Percentiles rank a stretch among this genome's conserved stretches.
Evolutionary conservation across 2,113 vertebrate genomes (phyloP).

Genomic region (Kryptolebias marmoratus): DNA sequence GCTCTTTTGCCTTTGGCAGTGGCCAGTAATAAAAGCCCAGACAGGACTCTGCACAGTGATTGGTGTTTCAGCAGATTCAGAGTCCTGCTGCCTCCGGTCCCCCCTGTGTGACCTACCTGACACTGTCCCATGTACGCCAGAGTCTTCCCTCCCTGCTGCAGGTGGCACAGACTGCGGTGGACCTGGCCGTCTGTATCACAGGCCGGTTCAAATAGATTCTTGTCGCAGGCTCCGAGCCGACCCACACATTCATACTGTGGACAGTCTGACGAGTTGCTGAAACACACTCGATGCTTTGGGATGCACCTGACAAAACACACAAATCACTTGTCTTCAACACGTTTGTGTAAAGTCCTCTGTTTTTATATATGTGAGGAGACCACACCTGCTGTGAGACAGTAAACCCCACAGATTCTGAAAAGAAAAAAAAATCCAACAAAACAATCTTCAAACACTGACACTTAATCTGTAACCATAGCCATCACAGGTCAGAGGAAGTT

Average conservation of each 20-base stretch:
- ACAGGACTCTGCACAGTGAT: too few relatives aligned
- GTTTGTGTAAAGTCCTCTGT: too few relatives aligned
- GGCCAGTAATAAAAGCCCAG: background rate
- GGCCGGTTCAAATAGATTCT: conserved; percentile 85
- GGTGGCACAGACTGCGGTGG: conserved; percentile 86
- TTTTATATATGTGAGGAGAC: too few relatives aligned
- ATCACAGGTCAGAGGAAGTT: too few relatives aligned
- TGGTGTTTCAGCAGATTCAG: too few relatives aligned
- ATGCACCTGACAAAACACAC: conserved; percentile 83
- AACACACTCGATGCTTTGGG: conserved; percentile 89
- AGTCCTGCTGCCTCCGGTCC: too few relatives aligned
- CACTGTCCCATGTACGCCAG: conserved; percentile 92
- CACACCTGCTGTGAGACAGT: too few relatives aligned
- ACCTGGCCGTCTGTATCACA: conserved; percentile 91
- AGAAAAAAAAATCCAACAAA: too few relatives aligned
- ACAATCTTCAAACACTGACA: too few relatives aligned
- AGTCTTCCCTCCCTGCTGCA: conserved; percentile 90
- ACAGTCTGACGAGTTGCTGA: conserved; percentile 87
- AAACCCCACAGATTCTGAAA: too few relatives aligned
- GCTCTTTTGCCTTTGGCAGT: too few relatives aligned
- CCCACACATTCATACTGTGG: conserved; percentile 90
- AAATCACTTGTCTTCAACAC: background rate
- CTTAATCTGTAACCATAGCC: too few relatives aligned
- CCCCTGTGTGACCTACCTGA: conserved; percentile 83
- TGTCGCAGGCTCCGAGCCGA: conserved; percentile 85